Evolutionary conservation across 2,797 vertebrate genomes (phyloP).

Genomic region (Stomatorhinus walkeri): DNA sequence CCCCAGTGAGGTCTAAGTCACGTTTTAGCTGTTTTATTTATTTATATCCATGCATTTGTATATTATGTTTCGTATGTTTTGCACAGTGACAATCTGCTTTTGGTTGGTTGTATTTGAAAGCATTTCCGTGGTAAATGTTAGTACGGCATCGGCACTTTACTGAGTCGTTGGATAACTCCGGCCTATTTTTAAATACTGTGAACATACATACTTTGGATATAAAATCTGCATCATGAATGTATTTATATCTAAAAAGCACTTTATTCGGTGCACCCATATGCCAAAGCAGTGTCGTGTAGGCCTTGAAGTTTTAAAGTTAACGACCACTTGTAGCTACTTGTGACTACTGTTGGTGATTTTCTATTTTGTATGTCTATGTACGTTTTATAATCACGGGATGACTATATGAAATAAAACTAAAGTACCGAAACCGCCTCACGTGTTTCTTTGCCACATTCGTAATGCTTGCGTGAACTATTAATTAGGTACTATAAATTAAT

Average conservation of each 20-base stretch:
- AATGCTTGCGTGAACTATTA: not conserved
- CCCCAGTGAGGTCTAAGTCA: conserved; percentile 85
- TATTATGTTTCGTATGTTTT: conserved; percentile 30
- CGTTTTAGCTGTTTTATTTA: not conserved
- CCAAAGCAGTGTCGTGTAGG: conserved; percentile 89
- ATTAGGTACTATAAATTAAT: not conserved
- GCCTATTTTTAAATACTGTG: conserved; percentile 50
- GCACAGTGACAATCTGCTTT: conserved; percentile 58
- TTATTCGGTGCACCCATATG: conserved; percentile 80
- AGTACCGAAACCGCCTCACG: not conserved
- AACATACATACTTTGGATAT: conserved; percentile 63
- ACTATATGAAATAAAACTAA: conserved; percentile 35
- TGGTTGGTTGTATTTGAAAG: conserved; percentile 58
- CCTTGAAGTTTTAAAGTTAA: conserved; percentile 47
- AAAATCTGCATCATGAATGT: conserved; percentile 67
- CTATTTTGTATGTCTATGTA: conserved; percentile 67
- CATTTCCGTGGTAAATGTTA: conserved; percentile 33
- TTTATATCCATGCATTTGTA: not conserved
- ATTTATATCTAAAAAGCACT: conserved; percentile 73
- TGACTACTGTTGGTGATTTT: conserved; percentile 65
- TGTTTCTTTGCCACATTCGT: conserved; percentile 28
- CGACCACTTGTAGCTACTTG: conserved; percentile 48
- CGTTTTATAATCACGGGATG: conserved; percentile 58
- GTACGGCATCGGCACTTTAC: conserved; percentile 80
- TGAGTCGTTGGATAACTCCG: conserved; percentile 51